A percentile compares a stretch with the other conserved stretches of the same genome.
phyloP scores from a whole-genome alignment of 2,888 invertebrate species.

The Polietes domitor region DNA sequence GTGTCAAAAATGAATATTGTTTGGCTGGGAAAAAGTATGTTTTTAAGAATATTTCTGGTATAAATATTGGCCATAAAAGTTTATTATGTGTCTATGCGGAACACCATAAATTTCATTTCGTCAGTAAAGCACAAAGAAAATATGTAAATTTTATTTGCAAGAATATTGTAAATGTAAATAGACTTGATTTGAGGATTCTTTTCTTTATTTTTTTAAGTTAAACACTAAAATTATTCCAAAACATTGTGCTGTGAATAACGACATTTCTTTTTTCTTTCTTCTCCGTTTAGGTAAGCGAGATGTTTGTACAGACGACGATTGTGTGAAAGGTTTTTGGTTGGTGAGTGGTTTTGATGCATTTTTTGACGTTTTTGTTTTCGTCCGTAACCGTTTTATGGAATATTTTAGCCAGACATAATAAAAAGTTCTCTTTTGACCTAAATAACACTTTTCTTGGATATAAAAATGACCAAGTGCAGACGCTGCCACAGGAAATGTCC shows the following conservation, averaged over 20 bases:
- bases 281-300: slow-evolving; percentile 50
- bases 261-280: slow-evolving; percentile 26
- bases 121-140: slow-evolving; percentile 8
- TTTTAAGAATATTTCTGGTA: slow-evolving; percentile 31
- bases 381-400: too few species aligned
- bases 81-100: slow-evolving; percentile 36
- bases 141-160: slow-evolving; percentile 49
- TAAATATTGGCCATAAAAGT: slow-evolving; percentile 45
- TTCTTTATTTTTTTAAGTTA: slow-evolving; percentile 16
- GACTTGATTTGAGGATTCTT: slow-evolving; percentile 5
- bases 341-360: background rate
- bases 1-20: slow-evolving; percentile 23
- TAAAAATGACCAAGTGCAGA: too few species aligned
- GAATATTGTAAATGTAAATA: slow-evolving; percentile 37
- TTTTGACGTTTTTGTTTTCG: too few species aligned
- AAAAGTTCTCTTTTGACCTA: too few species aligned
- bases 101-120: slow-evolving; percentile 48
- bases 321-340: too few species aligned
- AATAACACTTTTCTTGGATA: too few species aligned
- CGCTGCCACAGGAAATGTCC: too few species aligned
- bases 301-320: too few species aligned
- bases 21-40: slow-evolving; percentile 7
- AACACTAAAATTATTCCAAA: background rate
- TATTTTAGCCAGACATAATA: too few species aligned
- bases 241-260: slow-evolving; percentile 22